Evolutionary conservation across 2,113 vertebrate species (phyloP), one percentile per base, ranked within the genome.

Genomic region (Cyanoliseus patagonus): DNA sequence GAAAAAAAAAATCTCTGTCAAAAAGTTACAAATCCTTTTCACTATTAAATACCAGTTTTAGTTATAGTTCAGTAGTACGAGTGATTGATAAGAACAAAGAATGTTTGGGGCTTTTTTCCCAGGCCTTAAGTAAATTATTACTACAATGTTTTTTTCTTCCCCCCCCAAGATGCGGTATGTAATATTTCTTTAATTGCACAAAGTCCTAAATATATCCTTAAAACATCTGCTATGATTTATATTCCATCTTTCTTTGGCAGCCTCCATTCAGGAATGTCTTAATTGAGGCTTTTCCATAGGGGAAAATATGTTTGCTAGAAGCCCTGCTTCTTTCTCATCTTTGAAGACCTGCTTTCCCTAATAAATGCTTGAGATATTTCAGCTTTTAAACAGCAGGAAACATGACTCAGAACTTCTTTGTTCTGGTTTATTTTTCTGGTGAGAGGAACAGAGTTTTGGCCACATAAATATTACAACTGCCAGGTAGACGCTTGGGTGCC

Each of bases 111-210:
- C 61, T 7, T 31, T 66, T 64, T 67, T 44, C n/a, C 30, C 30
- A 47, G 19, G 13, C n/a, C 33, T 86, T 57, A 51, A 44, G 11
- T n/a, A 46, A 86, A 30, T 13, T 68, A 12, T 67, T 83, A 27
- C 23, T 9, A 17, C 20, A 27, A 6, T 46, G 0, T 12, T 4
- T 11, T 9, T 25, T 8, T 39, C 1, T 4, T 42, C 7, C 17
- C 17, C 15, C 42, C 42, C 42, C 7, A 11, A 44, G 22, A 25
- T 41, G 11, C 47, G 73, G 47, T 46, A 64, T 42, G 75, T 63
- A 88, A 59, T 5, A 47, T 69, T 77, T 51, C 4, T 73, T 33
- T 76, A 67, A 39, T 62, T 86, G 6, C 8, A 67, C 9, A 62
- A 74, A 86, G 6, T 9, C 7, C 4, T 74, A 42, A 66, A n/a